phyloP scores from a whole-genome alignment of 2,888 invertebrate species.

The Trypoxylon attenuatum region DNA sequence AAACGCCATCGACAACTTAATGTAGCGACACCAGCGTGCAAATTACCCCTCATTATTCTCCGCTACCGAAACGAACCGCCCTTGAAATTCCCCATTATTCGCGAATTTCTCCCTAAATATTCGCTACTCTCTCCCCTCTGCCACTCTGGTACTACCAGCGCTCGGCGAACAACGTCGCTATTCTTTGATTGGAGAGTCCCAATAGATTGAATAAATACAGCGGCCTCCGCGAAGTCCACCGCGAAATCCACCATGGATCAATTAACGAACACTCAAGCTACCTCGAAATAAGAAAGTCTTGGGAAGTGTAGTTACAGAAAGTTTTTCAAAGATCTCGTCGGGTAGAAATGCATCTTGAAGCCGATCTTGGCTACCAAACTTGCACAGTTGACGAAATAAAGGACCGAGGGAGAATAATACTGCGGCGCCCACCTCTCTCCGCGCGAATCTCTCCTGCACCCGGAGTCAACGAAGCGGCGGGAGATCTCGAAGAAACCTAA shows the following conservation, averaged over 20 bases:
- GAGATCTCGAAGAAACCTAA: conserved; percentile 59
- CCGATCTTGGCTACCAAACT: conserved; percentile 32
- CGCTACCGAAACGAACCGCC: neutral
- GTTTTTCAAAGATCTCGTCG: conserved; percentile 37
- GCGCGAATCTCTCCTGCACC: conserved; percentile 29
- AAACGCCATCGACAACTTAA: neutral
- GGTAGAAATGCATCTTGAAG: conserved; percentile 32
- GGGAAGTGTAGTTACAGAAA: conserved; percentile 31
- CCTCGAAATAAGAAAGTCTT: conserved; percentile 15
- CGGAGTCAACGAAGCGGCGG: conserved; percentile 52
- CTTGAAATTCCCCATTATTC: neutral
- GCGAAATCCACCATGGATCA: conserved; percentile 11
- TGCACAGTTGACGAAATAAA: conserved; percentile 54
- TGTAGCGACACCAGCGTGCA: neutral
- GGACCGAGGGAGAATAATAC: conserved; percentile 50
- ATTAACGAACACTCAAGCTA: conserved; percentile 15
- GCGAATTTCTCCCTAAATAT: neutral
- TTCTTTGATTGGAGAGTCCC: neutral
- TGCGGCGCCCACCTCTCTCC: too few species aligned
- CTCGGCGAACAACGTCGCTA: neutral
- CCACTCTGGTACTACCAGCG: neutral
- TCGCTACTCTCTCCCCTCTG: too few species aligned
- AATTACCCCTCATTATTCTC: neutral
- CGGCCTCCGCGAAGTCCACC: conserved; percentile 16
- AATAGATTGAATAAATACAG: conserved; percentile 35